Evolutionary conservation across 2,888 invertebrate genomes (phyloP).

Genomic region (Drosophila nigritarsus): DNA sequence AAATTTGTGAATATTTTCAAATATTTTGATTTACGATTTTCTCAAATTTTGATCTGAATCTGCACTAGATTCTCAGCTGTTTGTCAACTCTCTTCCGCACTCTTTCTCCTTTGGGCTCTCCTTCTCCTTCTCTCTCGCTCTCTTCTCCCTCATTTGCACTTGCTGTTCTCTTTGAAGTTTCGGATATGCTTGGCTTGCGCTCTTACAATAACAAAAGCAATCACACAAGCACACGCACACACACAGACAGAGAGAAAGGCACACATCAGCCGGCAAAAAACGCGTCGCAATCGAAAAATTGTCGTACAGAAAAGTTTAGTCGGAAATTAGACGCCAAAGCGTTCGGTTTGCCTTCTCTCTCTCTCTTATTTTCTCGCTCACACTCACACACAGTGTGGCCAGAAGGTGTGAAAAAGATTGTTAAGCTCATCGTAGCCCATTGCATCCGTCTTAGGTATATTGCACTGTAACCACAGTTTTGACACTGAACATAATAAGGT

Average conservation of each 20-base stretch:
- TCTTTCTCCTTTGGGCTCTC: background rate
- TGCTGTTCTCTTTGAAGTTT: conserved; percentile 39
- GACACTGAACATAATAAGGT: conserved; percentile 1
- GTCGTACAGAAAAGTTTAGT: conserved; percentile 70
- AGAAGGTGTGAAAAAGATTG: conserved; percentile 48
- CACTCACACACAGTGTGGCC: conserved; percentile 35
- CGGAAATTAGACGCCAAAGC: conserved; percentile 75
- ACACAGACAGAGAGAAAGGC: conserved; percentile 13
- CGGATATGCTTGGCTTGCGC: conserved; percentile 11
- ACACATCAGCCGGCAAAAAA: conserved; percentile 61
- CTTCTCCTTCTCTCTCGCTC: background rate
- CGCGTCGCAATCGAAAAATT: conserved; percentile 54
- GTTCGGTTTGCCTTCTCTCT: conserved; percentile 58
- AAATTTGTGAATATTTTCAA: background rate
- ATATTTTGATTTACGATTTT: background rate
- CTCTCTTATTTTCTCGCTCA: background rate
- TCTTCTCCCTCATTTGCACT: background rate
- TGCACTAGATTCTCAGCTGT: conserved; percentile 3
- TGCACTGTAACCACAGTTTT: conserved; percentile 10
- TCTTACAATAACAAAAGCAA: conserved; percentile 40
- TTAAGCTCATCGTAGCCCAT: conserved; percentile 41
- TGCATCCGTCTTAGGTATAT: conserved; percentile 38
- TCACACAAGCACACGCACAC: conserved; percentile 15
- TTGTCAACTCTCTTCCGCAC: background rate
- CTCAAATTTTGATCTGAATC: conserved; percentile 6